A percentile compares a stretch with the other conserved stretches of the same genome.
Evolutionary conservation across 2,888 invertebrate genomes (phyloP).

Genomic region (Apotomis turbidana): DNA sequence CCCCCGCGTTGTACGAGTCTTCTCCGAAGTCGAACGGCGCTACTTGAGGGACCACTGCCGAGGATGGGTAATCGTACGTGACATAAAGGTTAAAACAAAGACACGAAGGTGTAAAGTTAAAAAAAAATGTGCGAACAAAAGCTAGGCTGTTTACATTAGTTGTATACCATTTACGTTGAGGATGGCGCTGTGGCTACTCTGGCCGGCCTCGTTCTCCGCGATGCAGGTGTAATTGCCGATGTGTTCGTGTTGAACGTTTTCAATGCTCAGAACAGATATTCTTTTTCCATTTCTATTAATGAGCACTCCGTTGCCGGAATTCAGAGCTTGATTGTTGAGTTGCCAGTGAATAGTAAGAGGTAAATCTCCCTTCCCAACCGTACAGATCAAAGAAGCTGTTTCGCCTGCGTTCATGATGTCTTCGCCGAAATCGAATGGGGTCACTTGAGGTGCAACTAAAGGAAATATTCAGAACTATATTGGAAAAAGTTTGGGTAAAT

Average conservation of each 20-base stretch:
- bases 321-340: slow-evolving; percentile 83
- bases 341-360: slow-evolving; percentile 89
- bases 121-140: slow-evolving; percentile 40
- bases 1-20: slow-evolving; percentile 84
- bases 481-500: neutral
- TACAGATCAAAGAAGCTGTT: slow-evolving; percentile 87
- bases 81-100: slow-evolving; percentile 30
- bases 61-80: slow-evolving; percentile 30
- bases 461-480: slow-evolving; percentile 34
- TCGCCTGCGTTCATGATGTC: slow-evolving; percentile 89
- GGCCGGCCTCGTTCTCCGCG: slow-evolving; percentile 87
- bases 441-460: slow-evolving; percentile 91
- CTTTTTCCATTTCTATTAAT: slow-evolving; percentile 85
- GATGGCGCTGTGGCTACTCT: slow-evolving; percentile 85
- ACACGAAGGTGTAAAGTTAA: slow-evolving; percentile 27
- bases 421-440: slow-evolving; percentile 90
- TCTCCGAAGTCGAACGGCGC: slow-evolving; percentile 86
- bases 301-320: slow-evolving; percentile 82
- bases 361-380: slow-evolving; percentile 88
- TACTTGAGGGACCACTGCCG: slow-evolving; percentile 84
- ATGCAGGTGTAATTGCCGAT: slow-evolving; percentile 86
- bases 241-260: slow-evolving; percentile 84
- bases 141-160: slow-evolving; percentile 41
- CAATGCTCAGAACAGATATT: slow-evolving; percentile 87
- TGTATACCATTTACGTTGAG: slow-evolving; percentile 87